Evolutionary conservation across 2,113 vertebrate genomes (phyloP).

Genomic region (Mus spicilegus): DNA sequence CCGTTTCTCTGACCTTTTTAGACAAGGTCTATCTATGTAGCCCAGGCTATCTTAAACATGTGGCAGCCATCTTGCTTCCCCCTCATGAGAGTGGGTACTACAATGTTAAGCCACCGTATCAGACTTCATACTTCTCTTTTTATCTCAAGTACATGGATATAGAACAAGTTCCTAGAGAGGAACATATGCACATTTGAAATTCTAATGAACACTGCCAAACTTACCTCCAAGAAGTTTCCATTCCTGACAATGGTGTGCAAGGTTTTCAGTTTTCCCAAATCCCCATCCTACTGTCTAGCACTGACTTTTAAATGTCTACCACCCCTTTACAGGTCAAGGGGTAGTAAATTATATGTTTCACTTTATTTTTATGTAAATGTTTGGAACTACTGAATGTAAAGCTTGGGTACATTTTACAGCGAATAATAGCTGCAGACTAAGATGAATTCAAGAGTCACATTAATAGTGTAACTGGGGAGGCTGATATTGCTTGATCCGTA

Average conservation of each 20-base stretch:
- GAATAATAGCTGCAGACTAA: conserved; percentile 40
- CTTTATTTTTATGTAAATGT: conserved; percentile 43
- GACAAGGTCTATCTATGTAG: background rate
- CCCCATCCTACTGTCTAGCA: background rate
- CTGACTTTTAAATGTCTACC: background rate
- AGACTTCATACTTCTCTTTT: background rate
- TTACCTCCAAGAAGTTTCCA: conserved; percentile 5
- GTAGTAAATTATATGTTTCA: background rate
- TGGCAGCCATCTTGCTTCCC: background rate
- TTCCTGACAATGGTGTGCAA: background rate
- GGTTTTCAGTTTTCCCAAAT: background rate
- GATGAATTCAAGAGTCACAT: conserved; percentile 29
- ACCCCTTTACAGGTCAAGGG: conserved; percentile 1
- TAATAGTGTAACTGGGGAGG: conserved; percentile 8
- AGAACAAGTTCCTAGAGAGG: conserved; percentile 1
- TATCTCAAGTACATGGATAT: conserved; percentile 7
- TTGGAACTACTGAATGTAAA: conserved; percentile 23
- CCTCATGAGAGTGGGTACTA: background rate
- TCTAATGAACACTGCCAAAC: background rate
- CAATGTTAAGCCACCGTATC: background rate
- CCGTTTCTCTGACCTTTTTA: background rate
- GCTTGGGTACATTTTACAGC: conserved; percentile 45
- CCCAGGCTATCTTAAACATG: background rate
- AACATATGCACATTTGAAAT: background rate
- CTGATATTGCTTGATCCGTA: background rate